A percentile compares a stretch with the other conserved stretches of the same genome.
These are phyloP conservation scores for Rutpela maculata DNA, from an alignment of 2,888 invertebrate species.

Conservation along the genomic window DNA sequence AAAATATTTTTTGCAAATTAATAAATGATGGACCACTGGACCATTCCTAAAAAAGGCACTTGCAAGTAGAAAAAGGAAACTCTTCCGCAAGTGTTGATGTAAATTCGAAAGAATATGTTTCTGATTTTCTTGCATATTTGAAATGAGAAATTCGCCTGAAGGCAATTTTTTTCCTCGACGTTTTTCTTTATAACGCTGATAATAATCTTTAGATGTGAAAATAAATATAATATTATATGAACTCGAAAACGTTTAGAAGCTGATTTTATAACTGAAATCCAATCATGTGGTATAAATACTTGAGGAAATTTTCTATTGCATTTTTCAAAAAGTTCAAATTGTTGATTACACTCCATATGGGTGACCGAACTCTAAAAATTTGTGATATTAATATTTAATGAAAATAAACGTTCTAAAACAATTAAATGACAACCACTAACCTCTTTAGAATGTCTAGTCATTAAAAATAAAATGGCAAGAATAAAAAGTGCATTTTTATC, in stretches of 20 bases:
- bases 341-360: background rate
- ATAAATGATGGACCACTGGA: background rate
- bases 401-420: too few relatives aligned
- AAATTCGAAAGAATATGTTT: constrained; percentile 17
- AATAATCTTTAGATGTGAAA: background rate
- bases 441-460: too few relatives aligned
- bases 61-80: constrained; percentile 11
- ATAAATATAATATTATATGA: constrained; percentile 20
- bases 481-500: too few relatives aligned
- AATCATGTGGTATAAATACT: constrained; percentile 14
- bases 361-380: too few relatives aligned
- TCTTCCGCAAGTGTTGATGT: background rate
- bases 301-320: constrained; percentile 21
- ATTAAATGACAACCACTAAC: too few relatives aligned
- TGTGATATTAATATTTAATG: too few relatives aligned
- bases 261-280: constrained; percentile 10
- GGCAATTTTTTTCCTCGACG: background rate
- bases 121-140: constrained; percentile 15
- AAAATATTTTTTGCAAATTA: background rate
- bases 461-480: too few relatives aligned
- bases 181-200: constrained; percentile 12
- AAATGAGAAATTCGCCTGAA: constrained; percentile 16
- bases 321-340: background rate
- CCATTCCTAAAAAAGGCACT: background rate
- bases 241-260: constrained; percentile 6